A percentile compares a stretch with the other conserved stretches of the same genome.
These are phyloP conservation scores for Desmophyllum pertusum DNA, from an alignment of 92 coral and sea anemone genomes.

Conservation along the genomic window DNA sequence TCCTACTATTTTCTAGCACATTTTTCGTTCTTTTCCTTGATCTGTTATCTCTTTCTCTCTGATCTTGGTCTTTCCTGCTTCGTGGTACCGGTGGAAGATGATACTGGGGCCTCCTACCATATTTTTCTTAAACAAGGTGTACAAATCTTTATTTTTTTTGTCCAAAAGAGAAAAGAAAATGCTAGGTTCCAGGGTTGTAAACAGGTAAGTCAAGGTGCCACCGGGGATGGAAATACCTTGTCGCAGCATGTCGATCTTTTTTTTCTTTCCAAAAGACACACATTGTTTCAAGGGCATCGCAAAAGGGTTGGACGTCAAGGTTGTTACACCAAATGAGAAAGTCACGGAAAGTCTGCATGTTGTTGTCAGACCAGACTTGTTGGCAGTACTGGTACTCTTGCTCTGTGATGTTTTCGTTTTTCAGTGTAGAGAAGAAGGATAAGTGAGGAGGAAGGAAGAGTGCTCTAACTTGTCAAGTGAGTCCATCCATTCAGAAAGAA, in stretches of 20 bases:
- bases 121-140: constrained; percentile 44
- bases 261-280: neutral
- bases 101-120: constrained; percentile 3
- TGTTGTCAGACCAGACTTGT: neutral
- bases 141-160: constrained; percentile 53
- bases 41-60: no score
- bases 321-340: neutral
- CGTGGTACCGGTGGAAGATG: no score
- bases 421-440: neutral
- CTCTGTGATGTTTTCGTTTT: neutral
- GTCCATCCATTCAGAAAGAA: no score
- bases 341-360: neutral
- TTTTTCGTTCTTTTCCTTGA: no score
- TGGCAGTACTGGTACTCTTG: neutral
- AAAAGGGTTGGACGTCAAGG: no score
- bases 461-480: neutral
- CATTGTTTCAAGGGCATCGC: neutral
- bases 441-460: neutral
- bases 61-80: no score
- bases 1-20: no score
- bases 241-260: neutral
- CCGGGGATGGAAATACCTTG: constrained; percentile 60
- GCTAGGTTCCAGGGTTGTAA: constrained; percentile 4
- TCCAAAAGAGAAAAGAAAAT: constrained; percentile 4
- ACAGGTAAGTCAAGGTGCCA: constrained; percentile 49